These are phyloP conservation scores for Gymnocheta viridis DNA, from an alignment of 2,888 invertebrate genomes.

Conservation along the genomic window DNA sequence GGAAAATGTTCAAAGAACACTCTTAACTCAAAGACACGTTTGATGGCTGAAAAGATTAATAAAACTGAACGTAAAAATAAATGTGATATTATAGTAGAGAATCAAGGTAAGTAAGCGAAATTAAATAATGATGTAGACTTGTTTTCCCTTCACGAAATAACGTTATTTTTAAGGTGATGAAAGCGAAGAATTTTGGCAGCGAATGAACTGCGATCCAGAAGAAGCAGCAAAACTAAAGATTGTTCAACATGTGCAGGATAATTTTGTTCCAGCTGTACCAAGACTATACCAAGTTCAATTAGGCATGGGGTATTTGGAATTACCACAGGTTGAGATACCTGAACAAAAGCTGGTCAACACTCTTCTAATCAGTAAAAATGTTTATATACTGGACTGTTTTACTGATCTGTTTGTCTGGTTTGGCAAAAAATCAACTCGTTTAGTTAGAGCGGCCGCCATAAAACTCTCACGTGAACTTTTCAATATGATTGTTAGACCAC, in stretches of 20 bases:
- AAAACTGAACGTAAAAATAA: conserved; percentile 98
- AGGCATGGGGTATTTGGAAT: conserved; percentile 98
- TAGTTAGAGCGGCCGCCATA: conserved; percentile 97
- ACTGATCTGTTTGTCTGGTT: conserved; percentile 98
- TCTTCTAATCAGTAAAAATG: conserved; percentile 93
- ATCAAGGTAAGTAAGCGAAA: conserved; percentile 83
- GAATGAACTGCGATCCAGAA: conserved; percentile 83
- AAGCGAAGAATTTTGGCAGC: conserved; percentile 91
- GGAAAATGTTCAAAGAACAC: conserved; percentile 91
- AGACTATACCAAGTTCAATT: conserved; percentile 96
- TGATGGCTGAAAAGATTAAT: conserved; percentile 99
- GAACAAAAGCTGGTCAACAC: conserved; percentile 89
- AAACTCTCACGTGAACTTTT: conserved; percentile 98
- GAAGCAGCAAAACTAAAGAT: conserved; percentile 82
- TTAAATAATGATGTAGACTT: background rate
- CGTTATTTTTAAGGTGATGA: conserved; percentile 84
- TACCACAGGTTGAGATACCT: conserved; percentile 94
- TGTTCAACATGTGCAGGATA: conserved; percentile 78
- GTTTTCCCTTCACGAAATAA: background rate
- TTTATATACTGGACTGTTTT: conserved; percentile 97
- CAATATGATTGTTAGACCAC: conserved; percentile 94
- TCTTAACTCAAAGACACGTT: conserved; percentile 87
- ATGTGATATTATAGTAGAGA: conserved; percentile 93
- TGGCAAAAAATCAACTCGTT: conserved; percentile 97
- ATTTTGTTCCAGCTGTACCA: conserved; percentile 83